phyloP scores from a whole-genome alignment of 2,888 invertebrate species.

The Strigamia maritima region DNA sequence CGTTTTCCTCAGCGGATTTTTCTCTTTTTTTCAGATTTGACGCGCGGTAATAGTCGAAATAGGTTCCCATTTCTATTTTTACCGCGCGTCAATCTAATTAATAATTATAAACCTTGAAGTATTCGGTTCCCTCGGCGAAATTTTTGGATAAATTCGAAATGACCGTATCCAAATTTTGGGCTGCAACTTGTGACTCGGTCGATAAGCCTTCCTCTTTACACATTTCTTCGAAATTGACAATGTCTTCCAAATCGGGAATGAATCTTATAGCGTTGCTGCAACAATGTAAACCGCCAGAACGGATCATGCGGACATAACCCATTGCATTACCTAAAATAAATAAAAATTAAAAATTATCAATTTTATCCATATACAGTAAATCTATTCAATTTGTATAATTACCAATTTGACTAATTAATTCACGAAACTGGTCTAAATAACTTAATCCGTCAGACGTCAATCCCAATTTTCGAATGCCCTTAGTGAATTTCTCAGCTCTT shows the following conservation, averaged over 20 bases:
- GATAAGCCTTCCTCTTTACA: constrained; percentile 62
- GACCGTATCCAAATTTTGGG: constrained; percentile 71
- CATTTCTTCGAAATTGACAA: constrained; percentile 63
- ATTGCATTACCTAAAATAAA: constrained; percentile 80
- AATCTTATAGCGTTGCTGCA: constrained; percentile 87
- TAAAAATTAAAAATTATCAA: constrained; percentile 34
- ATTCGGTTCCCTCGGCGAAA: constrained; percentile 83
- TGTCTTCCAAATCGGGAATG: constrained; percentile 71
- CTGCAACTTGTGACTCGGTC: constrained; percentile 62
- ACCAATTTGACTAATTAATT: constrained; percentile 88
- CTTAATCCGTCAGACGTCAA: constrained; percentile 75
- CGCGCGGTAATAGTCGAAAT: no score
- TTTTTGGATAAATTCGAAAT: constrained; percentile 74
- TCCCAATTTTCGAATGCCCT: constrained; percentile 82
- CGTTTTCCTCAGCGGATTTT: no score
- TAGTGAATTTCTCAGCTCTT: constrained; percentile 88
- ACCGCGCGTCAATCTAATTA: no score
- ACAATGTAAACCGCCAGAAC: constrained; percentile 89
- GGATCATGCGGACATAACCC: constrained; percentile 90
- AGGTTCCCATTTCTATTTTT: no score
- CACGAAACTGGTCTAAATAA: constrained; percentile 88
- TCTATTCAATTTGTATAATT: not conserved
- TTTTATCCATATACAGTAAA: not conserved
- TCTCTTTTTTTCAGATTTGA: no score
- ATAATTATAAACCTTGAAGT: constrained; percentile 67